phyloP scores from a whole-genome alignment of 1,140 invertebrate species.

The Bombus confusus region DNA sequence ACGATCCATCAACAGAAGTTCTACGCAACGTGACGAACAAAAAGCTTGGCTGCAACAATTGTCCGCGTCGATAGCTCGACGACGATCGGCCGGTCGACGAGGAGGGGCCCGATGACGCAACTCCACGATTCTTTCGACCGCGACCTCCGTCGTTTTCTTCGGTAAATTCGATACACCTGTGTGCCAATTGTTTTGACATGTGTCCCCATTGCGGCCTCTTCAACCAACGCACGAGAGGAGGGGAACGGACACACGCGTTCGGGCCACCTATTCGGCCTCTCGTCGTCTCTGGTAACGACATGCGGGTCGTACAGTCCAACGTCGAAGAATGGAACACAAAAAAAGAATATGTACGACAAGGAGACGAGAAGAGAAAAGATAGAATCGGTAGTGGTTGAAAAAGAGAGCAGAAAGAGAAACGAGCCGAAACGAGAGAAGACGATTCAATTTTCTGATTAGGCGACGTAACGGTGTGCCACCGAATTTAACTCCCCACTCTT shows the following conservation, averaged over 20 bases:
- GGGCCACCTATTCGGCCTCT: slow-evolving; percentile 63
- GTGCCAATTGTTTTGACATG: slow-evolving; percentile 81
- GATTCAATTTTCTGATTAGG: slow-evolving; percentile 80
- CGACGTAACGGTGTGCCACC: slow-evolving; percentile 47
- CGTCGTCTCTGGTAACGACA: slow-evolving; percentile 61
- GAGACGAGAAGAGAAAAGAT: not conserved
- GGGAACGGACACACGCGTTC: slow-evolving; percentile 59
- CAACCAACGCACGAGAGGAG: slow-evolving; percentile 31
- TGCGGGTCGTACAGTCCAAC: slow-evolving; percentile 75
- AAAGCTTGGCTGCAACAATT: not conserved
- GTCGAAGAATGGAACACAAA: slow-evolving; percentile 38
- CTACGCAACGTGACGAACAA: not conserved
- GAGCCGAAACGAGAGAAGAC: slow-evolving; percentile 35
- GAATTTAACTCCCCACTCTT: slow-evolving; percentile 30
- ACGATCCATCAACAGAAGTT: not conserved
- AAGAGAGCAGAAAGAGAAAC: slow-evolving; percentile 38
- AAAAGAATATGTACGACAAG: not conserved
- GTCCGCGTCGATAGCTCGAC: slow-evolving; percentile 35
- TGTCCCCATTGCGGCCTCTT: slow-evolving; percentile 75
- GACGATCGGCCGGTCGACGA: slow-evolving; percentile 8
- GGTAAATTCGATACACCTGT: slow-evolving; percentile 77
- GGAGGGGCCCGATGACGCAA: slow-evolving; percentile 55
- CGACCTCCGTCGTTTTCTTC: slow-evolving; percentile 62
- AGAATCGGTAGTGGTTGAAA: not conserved
- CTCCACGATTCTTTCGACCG: slow-evolving; percentile 61